Evolutionary conservation across 2,888 invertebrate species (phyloP).

Genomic region (Schizaphis graminum): DNA sequence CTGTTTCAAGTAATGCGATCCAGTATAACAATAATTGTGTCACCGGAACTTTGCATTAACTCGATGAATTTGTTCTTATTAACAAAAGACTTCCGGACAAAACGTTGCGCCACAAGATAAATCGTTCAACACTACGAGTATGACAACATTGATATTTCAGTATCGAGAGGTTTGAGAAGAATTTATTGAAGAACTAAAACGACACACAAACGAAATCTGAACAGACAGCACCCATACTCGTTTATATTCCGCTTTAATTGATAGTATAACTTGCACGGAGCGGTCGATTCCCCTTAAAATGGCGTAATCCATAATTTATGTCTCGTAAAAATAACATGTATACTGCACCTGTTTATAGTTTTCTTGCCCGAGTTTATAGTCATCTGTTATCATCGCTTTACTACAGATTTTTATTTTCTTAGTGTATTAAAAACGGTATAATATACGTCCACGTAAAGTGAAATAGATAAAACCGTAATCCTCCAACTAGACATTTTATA

Average conservation of each 20-base stretch:
- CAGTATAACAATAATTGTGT: not conserved
- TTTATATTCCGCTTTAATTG: not conserved
- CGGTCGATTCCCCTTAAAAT: not conserved
- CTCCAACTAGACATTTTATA: not conserved
- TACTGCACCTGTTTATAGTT: constrained; percentile 1
- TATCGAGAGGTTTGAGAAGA: not conserved
- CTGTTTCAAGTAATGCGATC: not conserved
- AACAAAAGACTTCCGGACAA: not conserved
- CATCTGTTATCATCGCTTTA: constrained; percentile 12
- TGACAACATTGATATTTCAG: too few relatives aligned
- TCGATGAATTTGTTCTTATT: not conserved
- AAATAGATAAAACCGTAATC: not conserved
- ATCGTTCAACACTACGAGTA: not conserved
- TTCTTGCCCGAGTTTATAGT: not conserved
- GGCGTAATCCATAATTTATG: not conserved
- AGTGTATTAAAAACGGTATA: constrained; percentile 9
- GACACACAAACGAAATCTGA: not conserved
- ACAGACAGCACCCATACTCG: too few relatives aligned
- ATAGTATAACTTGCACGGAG: too few relatives aligned
- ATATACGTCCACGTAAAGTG: not conserved
- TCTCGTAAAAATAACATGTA: not conserved
- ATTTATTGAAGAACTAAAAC: not conserved
- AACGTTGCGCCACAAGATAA: not conserved
- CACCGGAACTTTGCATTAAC: not conserved
- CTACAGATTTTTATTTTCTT: constrained; percentile 23